These are phyloP conservation scores for Naso thynnoides DNA, from an alignment of 2,797 vertebrate species.

Conservation along the genomic window DNA sequence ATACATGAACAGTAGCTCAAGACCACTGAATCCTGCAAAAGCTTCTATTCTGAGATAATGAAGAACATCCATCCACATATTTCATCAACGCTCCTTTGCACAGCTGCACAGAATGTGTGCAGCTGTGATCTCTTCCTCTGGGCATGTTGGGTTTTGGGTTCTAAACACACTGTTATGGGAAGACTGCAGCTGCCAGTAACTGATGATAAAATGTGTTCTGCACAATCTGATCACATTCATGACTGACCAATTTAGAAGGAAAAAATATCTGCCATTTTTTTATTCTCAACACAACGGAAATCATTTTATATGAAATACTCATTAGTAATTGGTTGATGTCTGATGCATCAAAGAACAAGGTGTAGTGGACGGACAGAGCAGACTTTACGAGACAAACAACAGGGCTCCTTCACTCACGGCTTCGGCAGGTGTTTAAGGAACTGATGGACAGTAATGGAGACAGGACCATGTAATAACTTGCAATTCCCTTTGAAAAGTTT, in stretches of 20 bases:
- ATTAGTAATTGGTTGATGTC: not conserved
- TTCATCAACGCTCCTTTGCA: conserved; percentile 42
- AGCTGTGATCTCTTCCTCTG: conserved; percentile 60
- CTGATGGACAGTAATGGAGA: not conserved
- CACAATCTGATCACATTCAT: conserved; percentile 15
- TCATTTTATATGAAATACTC: not conserved
- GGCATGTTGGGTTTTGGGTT: conserved; percentile 20
- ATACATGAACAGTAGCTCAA: conserved; percentile 44
- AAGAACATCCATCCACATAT: conserved; percentile 55
- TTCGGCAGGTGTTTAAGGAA: not conserved
- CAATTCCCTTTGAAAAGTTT: not conserved
- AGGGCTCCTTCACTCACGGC: conserved; percentile 22
- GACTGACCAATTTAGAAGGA: not conserved
- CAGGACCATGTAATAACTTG: not conserved
- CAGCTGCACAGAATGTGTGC: conserved; percentile 40
- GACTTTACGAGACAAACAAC: not conserved
- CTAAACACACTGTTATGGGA: not conserved
- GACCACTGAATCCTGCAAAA: conserved; percentile 37
- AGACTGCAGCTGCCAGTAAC: conserved; percentile 14
- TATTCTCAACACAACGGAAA: conserved; percentile 12
- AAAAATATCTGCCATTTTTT: not conserved
- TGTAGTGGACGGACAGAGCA: conserved; percentile 8
- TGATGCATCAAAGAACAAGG: conserved; percentile 53
- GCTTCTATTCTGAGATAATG: conserved; percentile 52
- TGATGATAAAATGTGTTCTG: not conserved